Evolutionary conservation across 2,113 vertebrate species (phyloP).

Genomic region (Ondatra zibethicus): DNA sequence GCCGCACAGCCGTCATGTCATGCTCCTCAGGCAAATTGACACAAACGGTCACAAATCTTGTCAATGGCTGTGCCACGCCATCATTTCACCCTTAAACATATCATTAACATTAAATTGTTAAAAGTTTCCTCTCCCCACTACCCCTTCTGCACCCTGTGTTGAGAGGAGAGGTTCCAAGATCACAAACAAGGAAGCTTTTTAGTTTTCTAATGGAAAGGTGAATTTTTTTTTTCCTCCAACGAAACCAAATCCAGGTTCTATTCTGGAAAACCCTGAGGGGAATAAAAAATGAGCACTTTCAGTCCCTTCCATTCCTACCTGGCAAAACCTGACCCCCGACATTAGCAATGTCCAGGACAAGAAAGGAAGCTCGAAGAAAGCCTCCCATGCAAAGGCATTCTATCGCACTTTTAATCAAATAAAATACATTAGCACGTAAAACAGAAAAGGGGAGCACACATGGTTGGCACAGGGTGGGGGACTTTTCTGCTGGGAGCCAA

Average conservation of each 20-base stretch:
- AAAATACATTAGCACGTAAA: neutral
- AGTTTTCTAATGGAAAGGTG: conserved; percentile 11
- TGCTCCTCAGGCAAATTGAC: conserved; percentile 69
- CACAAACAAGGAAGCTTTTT: conserved; percentile 20
- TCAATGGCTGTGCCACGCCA: conserved; percentile 46
- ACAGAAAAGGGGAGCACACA: neutral
- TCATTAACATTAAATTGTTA: conserved; percentile 73
- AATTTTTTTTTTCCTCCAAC: conserved; percentile 36
- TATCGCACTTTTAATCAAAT: neutral
- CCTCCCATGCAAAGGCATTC: neutral
- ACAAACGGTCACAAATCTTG: conserved; percentile 72
- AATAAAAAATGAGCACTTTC: neutral
- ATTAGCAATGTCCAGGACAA: conserved; percentile 33
- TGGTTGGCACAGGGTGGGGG: neutral
- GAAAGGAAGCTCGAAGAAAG: neutral
- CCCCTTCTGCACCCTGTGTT: neutral
- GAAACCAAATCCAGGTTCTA: conserved; percentile 38
- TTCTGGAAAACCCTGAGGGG: neutral
- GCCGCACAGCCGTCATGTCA: neutral
- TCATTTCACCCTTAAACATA: conserved; percentile 77
- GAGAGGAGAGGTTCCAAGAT: neutral
- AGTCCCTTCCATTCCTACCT: neutral
- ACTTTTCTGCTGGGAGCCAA: neutral
- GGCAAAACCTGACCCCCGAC: neutral
- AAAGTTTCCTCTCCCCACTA: neutral